These are phyloP conservation scores for Hedychridium roseum DNA, from an alignment of 2,888 invertebrate species.

Conservation along the genomic window DNA sequence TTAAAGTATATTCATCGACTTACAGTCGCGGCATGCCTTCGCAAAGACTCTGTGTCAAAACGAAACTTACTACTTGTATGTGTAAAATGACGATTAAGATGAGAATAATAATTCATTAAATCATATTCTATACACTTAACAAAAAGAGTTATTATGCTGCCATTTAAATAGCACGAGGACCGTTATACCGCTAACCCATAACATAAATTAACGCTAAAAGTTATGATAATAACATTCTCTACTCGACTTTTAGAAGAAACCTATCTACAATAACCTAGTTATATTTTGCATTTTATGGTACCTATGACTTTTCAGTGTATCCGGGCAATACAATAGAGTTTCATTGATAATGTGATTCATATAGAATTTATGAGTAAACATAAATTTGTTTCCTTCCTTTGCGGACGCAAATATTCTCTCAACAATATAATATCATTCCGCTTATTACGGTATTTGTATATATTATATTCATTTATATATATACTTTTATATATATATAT, in stretches of 20 bases:
- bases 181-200: conserved; percentile 35
- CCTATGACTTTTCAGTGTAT: conserved; percentile 36
- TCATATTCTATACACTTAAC: conserved; percentile 22
- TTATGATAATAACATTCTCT: conserved; percentile 36
- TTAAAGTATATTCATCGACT: no score
- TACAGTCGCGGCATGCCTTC: no score
- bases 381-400: conserved; percentile 40
- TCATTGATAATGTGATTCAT: conserved; percentile 40
- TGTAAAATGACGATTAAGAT: no score
- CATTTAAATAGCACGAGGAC: conserved; percentile 33
- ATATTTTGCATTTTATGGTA: conserved; percentile 34
- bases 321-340: conserved; percentile 43
- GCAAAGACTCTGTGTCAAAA: no score
- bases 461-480: conserved; percentile 34
- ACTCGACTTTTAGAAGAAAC: conserved; percentile 39
- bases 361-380: conserved; percentile 49
- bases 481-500: conserved; percentile 31
- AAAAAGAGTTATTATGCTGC: conserved; percentile 41
- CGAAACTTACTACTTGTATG: no score
- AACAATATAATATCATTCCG: conserved; percentile 61
- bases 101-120: conserved; percentile 27
- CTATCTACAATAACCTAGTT: conserved; percentile 43
- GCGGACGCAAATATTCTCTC: conserved; percentile 56
- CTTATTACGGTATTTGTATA: conserved; percentile 37
- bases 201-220: conserved; percentile 40